Evolutionary conservation across 2,797 vertebrate genomes (phyloP).

Genomic region (Bufotes viridis): DNA sequence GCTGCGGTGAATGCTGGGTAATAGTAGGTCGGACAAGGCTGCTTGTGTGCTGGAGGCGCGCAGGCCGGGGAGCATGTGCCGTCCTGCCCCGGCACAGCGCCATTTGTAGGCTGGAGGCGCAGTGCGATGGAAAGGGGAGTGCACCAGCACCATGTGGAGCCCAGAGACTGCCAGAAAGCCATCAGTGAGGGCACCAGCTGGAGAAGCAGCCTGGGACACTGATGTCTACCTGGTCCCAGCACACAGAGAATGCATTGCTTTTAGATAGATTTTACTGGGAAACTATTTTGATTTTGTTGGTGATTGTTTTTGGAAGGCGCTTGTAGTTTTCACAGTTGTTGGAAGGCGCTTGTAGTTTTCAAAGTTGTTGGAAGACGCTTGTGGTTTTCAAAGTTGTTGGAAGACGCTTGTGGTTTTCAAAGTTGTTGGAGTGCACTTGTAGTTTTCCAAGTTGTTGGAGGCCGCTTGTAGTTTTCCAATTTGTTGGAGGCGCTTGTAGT

Average conservation of each 20-base stretch:
- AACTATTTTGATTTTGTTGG: not conserved
- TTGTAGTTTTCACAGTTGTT: not conserved
- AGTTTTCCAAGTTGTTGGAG: too few species aligned
- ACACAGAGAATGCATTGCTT: too few species aligned
- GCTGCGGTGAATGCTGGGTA: constrained; percentile 77
- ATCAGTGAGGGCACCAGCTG: too few species aligned
- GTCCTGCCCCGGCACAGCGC: constrained; percentile 51
- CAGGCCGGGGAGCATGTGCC: constrained; percentile 61
- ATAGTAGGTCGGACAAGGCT: constrained; percentile 73
- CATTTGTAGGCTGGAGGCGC: constrained; percentile 36
- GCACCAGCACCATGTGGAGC: not conserved
- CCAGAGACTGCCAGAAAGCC: not conserved
- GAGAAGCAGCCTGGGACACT: too few species aligned
- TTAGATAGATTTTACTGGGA: not conserved
- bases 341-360: too few species aligned
- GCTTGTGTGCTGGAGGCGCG: constrained; percentile 65
- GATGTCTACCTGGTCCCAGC: too few species aligned
- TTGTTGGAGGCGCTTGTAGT: not conserved
- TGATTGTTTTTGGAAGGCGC: not conserved
- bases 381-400: too few species aligned
- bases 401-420: too few species aligned
- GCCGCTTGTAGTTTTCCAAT: too few species aligned
- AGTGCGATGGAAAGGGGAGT: constrained; percentile 13
- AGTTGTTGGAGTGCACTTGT: too few species aligned
- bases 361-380: not conserved